Evolutionary conservation across 2,797 vertebrate genomes (phyloP), one percentile per base, ranked within the genome.

Genomic region (Chrosomus eos): DNA sequence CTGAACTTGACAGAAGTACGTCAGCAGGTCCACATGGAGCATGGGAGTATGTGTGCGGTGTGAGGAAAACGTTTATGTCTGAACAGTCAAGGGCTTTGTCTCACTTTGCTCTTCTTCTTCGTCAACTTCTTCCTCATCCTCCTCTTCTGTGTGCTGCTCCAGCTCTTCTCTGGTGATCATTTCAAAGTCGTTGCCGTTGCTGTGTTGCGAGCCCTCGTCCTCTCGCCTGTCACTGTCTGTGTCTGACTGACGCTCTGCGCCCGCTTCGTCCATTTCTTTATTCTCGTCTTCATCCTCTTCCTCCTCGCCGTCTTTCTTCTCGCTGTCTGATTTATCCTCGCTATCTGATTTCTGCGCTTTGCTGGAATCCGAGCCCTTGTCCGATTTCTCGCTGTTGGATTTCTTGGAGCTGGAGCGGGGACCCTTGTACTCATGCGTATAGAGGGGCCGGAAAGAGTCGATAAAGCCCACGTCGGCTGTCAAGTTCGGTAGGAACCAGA

Each of bases 121-220:
- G 0, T 94, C 95, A 0, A 93, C 96, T 38, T 94, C 89, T 0
- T 93, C 95, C 0, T 94, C 95, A 0, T 94, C 96, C 1, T 96
- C 96, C 23, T 94, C 97, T 72, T 97, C 98, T 4, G 98, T 99
- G 91, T 99, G 97, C 94, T 99, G 98, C 91, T 99, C 98, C 91
- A 99, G 95, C 96, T 99, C 98, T 89, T 99, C 98, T 89, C 98
- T 97, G 91, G 98, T 99, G 94, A 99, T 99, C 98, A 99, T 98
- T 96, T 99, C 98, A 95, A 99, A 99, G 95, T 99, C 98, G 94
- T 99, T 99, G 85, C 98, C 98, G 87, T 97, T 99, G 96, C 98
- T 99, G 95, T 99, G 98, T 85, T 99, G 98, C 77, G 98, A 99
- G 8, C 97, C 96, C 81, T 99, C 98, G 2, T 99, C 98, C 89